A percentile compares a stretch with the other conserved stretches of the same genome.
Evolutionary conservation across 2,797 vertebrate species (phyloP).

Genomic region (Poeciliopsis paucimaculata): DNA sequence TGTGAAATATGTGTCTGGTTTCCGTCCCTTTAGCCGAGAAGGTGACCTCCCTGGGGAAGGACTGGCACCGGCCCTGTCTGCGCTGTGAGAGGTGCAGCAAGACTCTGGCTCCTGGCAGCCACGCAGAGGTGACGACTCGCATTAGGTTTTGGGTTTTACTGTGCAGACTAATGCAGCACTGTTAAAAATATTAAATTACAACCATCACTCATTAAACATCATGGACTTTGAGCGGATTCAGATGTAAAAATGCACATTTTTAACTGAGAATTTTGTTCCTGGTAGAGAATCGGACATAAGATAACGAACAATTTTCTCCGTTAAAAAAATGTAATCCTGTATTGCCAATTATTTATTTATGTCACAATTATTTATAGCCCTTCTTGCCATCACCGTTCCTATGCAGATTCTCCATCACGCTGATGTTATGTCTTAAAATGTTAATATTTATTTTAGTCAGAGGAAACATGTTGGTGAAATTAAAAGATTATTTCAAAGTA

Average conservation of each 20-base stretch:
- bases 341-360: background rate
- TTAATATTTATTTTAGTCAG: background rate
- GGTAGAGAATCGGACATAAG: background rate
- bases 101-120: constrained; percentile 92
- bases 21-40: constrained; percentile 86
- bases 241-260: background rate
- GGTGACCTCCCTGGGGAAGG: constrained; percentile 97
- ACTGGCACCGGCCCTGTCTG: constrained; percentile 98
- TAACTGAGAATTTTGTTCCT: background rate
- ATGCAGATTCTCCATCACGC: background rate
- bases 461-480: background rate
- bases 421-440: background rate
- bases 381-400: background rate
- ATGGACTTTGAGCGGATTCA: background rate
- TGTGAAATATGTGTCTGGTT: constrained; percentile 16
- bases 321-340: background rate
- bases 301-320: background rate
- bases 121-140: constrained; percentile 89
- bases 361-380: no score
- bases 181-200: background rate
- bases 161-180: background rate
- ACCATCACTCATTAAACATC: background rate
- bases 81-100: constrained; percentile 96
- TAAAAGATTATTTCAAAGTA: background rate
- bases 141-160: background rate